Conservation (phyloP, 2,888 invertebrate species). For the Orchestes rusci region DNA sequence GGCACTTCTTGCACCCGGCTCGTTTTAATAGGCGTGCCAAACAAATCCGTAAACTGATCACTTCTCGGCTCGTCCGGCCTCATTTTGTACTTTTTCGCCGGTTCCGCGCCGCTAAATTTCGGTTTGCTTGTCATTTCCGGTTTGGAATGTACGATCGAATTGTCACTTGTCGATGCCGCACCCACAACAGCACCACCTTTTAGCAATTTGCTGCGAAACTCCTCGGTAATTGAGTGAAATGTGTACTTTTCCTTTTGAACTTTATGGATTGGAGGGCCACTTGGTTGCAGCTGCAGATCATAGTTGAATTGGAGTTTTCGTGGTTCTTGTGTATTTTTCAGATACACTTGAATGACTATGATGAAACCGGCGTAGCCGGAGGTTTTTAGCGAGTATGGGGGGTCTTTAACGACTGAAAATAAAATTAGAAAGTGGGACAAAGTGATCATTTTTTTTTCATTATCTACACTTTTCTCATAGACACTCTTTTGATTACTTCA, state of each 20-base stretch:
- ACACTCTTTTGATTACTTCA: too few species aligned
- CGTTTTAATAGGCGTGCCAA: conserved; percentile 73
- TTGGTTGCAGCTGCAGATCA: conserved; percentile 74
- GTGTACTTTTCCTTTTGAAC: conserved; percentile 75
- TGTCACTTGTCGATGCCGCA: conserved; percentile 1
- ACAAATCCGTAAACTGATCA: conserved; percentile 63
- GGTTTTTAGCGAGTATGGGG: conserved; percentile 84
- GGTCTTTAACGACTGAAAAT: conserved; percentile 77
- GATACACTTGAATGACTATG: conserved; percentile 81
- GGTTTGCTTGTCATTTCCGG: conserved; percentile 61
- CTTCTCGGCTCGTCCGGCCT: conserved; percentile 38
- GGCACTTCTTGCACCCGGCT: conserved; percentile 58
- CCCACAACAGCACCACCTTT: conserved; percentile 72
- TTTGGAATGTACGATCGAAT: background rate
- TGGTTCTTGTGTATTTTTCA: conserved; percentile 84
- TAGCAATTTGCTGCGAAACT: conserved; percentile 78
- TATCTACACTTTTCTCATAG: too few species aligned
- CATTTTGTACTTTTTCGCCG: conserved; percentile 38
- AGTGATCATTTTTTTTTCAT: too few species aligned
- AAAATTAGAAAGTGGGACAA: too few species aligned
- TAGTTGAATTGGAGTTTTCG: conserved; percentile 77
- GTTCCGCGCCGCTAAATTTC: conserved; percentile 52
- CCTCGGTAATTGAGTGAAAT: conserved; percentile 80
- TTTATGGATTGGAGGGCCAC: conserved; percentile 64
- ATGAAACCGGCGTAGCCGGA: conserved; percentile 95